These are phyloP conservation scores for Nematolebias whitei DNA, from an alignment of 2,113 vertebrate genomes.

Conservation along the genomic window DNA sequence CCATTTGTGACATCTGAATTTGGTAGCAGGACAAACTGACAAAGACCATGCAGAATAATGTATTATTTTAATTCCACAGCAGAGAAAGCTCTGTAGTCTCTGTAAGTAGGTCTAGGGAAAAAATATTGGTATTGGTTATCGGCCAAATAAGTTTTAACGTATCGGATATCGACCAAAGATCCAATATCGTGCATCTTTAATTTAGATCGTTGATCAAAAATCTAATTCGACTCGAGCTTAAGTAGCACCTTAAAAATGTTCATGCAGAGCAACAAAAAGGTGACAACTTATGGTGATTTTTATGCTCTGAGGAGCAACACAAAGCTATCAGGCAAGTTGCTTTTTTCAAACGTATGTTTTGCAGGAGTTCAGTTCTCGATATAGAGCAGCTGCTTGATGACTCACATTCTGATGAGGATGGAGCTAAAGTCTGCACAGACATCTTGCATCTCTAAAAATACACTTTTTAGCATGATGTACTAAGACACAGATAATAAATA, in stretches of 20 bases:
- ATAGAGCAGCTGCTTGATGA: slow-evolving; percentile 32
- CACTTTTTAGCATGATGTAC: not conserved
- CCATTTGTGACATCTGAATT: no score
- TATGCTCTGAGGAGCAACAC: not conserved
- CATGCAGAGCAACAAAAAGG: not conserved
- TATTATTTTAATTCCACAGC: no score
- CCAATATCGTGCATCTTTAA: no score
- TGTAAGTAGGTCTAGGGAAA: no score
- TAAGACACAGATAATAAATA: not conserved
- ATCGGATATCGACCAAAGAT: no score
- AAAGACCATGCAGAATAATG: no score
- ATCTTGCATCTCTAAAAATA: slow-evolving; percentile 21
- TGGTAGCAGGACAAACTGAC: no score
- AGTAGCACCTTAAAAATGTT: not conserved
- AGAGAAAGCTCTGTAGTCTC: no score
- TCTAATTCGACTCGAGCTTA: not conserved
- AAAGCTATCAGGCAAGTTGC: slow-evolving; percentile 4
- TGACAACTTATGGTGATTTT: not conserved
- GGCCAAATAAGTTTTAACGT: no score
- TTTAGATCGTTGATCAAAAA: no score
- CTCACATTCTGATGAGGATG: slow-evolving; percentile 28
- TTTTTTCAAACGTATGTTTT: not conserved
- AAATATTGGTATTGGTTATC: no score
- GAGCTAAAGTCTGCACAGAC: slow-evolving; percentile 16
- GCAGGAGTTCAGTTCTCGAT: slow-evolving; percentile 15